Percentiles rank a stretch among this genome's conserved stretches.
These are phyloP conservation scores for Paramormyrops hopkinsi DNA, from an alignment of 2,797 vertebrate genomes.

Conservation along the genomic window DNA sequence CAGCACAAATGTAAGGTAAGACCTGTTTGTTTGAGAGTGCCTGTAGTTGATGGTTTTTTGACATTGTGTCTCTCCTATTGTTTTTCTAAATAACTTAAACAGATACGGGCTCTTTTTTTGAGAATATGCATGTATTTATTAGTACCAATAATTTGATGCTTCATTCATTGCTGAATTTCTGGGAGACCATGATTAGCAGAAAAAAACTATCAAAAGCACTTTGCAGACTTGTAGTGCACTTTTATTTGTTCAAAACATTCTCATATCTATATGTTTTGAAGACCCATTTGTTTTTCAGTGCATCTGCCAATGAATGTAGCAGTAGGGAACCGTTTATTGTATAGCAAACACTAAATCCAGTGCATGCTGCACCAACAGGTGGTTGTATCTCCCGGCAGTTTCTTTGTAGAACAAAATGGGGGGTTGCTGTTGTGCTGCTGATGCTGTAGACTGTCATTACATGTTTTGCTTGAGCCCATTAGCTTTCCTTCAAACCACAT, in stretches of 20 bases:
- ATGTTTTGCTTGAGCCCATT: constrained; percentile 19
- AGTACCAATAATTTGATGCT: neutral
- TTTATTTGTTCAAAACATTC: neutral
- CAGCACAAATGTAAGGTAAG: constrained; percentile 70
- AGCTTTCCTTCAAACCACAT: constrained; percentile 28
- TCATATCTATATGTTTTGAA: neutral
- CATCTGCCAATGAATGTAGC: neutral
- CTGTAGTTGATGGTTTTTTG: constrained; percentile 24
- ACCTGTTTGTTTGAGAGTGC: constrained; percentile 24
- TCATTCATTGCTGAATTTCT: neutral
- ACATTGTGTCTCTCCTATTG: constrained; percentile 24
- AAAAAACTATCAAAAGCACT: neutral
- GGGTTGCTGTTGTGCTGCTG: constrained; percentile 24
- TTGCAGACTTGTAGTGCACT: constrained; percentile 10
- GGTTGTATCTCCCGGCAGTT: constrained; percentile 31
- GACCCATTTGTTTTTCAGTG: neutral
- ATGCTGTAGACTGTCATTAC: constrained; percentile 36
- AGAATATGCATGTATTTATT: neutral
- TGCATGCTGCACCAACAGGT: constrained; percentile 56
- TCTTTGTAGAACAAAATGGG: constrained; percentile 18
- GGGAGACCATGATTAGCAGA: neutral
- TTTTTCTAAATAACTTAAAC: neutral
- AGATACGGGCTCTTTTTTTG: neutral
- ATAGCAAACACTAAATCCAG: neutral
- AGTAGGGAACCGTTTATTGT: neutral